Evolutionary conservation across 2,797 vertebrate species (phyloP).

Genomic region (Lepus oiostolus): DNA sequence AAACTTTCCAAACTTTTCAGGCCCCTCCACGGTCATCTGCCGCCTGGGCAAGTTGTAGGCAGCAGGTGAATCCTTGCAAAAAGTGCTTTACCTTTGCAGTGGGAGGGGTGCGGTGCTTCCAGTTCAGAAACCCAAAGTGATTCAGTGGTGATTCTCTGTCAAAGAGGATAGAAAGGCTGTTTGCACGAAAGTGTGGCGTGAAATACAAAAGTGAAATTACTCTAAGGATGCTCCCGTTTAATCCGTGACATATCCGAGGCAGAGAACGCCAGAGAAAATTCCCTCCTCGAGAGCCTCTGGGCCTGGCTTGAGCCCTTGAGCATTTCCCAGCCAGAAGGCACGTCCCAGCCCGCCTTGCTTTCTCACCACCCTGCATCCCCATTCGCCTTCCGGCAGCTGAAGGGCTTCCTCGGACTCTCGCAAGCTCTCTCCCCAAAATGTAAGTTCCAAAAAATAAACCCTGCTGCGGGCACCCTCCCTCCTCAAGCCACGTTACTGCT

Average conservation of each 20-base stretch:
- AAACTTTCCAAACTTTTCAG: not conserved
- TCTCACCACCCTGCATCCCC: not conserved
- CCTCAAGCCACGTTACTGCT: not conserved
- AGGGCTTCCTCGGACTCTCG: not conserved
- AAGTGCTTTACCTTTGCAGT: slow-evolving; percentile 25
- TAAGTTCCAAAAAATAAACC: not conserved
- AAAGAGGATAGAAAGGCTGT: not conserved
- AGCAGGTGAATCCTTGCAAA: slow-evolving; percentile 3
- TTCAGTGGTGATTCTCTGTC: slow-evolving; percentile 28
- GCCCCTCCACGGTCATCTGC: not conserved
- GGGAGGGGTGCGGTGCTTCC: not conserved
- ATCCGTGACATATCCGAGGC: not conserved
- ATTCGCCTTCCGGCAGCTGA: not conserved
- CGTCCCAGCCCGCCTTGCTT: not conserved
- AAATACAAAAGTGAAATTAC: not conserved
- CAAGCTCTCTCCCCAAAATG: not conserved
- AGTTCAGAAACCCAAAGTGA: slow-evolving; percentile 43
- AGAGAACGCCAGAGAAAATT: not conserved
- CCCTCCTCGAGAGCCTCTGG: not conserved
- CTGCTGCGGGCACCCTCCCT: not conserved
- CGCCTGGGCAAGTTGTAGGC: not conserved
- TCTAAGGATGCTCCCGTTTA: not conserved
- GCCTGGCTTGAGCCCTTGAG: slow-evolving; percentile 5
- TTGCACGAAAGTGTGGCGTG: not conserved
- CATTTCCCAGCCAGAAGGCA: slow-evolving; percentile 57